Base-by-base conservation (phyloP, 2,888 invertebrate species). In the Drosophila fulvimacula region DNA sequence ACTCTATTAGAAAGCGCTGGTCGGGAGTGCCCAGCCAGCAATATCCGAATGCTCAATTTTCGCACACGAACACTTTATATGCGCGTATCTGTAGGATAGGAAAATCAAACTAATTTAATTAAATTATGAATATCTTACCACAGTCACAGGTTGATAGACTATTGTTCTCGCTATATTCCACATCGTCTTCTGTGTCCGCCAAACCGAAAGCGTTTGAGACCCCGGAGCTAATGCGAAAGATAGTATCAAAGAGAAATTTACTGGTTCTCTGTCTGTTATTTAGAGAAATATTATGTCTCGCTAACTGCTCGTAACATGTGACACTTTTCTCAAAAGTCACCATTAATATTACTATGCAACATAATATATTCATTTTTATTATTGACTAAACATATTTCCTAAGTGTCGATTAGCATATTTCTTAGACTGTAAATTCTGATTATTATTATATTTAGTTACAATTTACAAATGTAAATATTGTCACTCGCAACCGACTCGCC, bases 211-310 rank as follows among this genome's bases (percentile, higher is more conserved):
- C 91, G 76, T 88, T 91, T 38, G 90, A 89, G 55, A 92, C 81
- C 27, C 91, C 93, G 78, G 61, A 94, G 86, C 95, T 95, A 74
- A 95, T 92, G 13, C 95, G 95, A 90, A 96, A 95, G 69, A 96
- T 93, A 32, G 95, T 94, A 90, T 96, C 96, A 90, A 96, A 96
- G 62, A 96, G 93, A 91, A 96, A 95, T 90, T 94, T 94, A 74
- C 94, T 94, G 9, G 94, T 93, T 85, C 95, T 94, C 88, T 94
- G 94, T 19, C 59, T 64, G 42, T 69, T 73, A 46, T 39, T 55
- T 44, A 58, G 36, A 24, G 73, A 59, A 9, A 39, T 67, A 67
- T 74, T 56, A 19, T 49, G 64, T 64, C 38, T 67, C 63, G 36
- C 64, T 61, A 58, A 67, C 53, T 88, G 60, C 41, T 78, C 79